A percentile compares a stretch with the other conserved stretches of the same genome.
Evolutionary conservation across 1,140 invertebrate species (phyloP).

Genomic region (Mycetomoellerius zeteki): DNA sequence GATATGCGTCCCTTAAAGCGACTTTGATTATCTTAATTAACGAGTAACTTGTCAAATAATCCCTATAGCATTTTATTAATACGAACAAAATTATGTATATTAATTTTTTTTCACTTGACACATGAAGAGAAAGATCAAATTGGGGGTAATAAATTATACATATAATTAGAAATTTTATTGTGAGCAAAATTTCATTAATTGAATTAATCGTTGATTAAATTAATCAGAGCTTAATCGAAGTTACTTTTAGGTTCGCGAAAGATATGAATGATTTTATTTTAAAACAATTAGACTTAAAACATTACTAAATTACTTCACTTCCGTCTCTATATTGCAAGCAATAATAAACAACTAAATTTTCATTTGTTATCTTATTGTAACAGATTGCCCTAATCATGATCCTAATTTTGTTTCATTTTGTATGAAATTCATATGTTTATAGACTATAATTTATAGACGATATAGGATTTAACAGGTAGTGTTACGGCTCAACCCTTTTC

Average conservation of each 20-base stretch:
- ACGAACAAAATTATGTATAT: neutral
- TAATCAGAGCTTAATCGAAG: neutral
- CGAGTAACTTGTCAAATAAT: neutral
- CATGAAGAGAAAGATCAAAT: neutral
- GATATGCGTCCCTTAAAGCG: neutral
- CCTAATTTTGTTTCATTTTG: neutral
- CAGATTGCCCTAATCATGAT: neutral
- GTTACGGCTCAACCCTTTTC: neutral
- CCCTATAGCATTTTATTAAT: neutral
- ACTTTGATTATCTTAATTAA: neutral
- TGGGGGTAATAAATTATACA: neutral
- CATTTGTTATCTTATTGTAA: neutral
- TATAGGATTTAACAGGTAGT: neutral
- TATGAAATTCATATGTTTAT: neutral
- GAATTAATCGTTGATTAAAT: neutral
- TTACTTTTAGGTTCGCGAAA: neutral
- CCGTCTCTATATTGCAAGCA: neutral
- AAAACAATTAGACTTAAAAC: neutral
- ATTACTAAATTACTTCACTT: neutral
- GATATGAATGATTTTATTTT: neutral
- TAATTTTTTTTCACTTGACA: neutral
- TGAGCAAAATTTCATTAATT: neutral
- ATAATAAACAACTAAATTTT: neutral
- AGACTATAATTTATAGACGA: neutral
- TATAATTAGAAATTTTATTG: neutral